Evolutionary conservation across 1,140 invertebrate species (phyloP), one percentile per base, ranked within the genome.

Genomic region (Trypoxylus dichotomus): DNA sequence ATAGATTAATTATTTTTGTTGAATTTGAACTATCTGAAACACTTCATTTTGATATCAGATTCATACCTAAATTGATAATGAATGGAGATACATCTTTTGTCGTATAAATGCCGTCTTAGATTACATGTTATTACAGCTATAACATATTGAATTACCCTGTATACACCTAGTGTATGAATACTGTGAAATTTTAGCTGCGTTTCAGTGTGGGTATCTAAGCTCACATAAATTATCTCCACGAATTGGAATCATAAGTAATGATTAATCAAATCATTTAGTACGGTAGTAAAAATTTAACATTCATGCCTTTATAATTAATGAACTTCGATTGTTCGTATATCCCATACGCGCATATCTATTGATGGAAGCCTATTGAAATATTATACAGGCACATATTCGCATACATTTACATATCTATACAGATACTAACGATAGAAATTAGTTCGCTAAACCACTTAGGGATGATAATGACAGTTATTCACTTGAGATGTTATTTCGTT

Each of bases 381-480:
- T 37, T 37, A 37, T 37, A 7, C 13, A 47, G 13, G 19, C 60
- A 63, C n/a, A 63, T 63, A 21, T 24, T 19, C 10, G 19, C 60
- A 63, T 63, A 63, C 60, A 63, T 58, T 5, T 21, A 8, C 19
- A 24, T 63, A 24, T 63, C 6, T 63, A 24, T 24, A 5, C 25
- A 63, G 13, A 21, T 24, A 24, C 19, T 27, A 63, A 63, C 24
- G 60, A 63, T 19, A 63, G 47, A 58, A 58, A 58, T 58, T 58
- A 58, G 47, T 58, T 19, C 47, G 47, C n/a, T 21, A 58, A 27
- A 63, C 19, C 25, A 19, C 60, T 63, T 63, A 25, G 25, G 60
- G 25, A 27, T 27, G 60, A 63, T 63, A 3, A 63, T 63, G 60
- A 63, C 60, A 63, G 25, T 24, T 63, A 63, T 63, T 63, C 60